phyloP scores from a whole-genome alignment of 1,140 invertebrate genomes.

The Choristoneura fumiferana region DNA sequence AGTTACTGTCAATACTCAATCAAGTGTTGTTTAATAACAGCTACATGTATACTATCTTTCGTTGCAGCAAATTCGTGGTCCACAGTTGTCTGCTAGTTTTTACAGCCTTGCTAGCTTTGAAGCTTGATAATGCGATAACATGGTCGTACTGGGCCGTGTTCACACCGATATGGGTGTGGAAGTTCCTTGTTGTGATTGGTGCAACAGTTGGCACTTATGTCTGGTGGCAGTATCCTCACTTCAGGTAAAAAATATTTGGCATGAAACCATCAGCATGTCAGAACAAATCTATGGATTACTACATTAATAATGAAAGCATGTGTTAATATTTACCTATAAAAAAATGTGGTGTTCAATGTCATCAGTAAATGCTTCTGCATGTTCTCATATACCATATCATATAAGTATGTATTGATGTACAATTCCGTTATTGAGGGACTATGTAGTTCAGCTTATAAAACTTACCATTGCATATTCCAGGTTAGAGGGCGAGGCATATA shows the following conservation, averaged over 20 bases:
- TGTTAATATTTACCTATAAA: background rate
- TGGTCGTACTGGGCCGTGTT: slow-evolving; percentile 98
- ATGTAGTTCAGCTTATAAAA: too few species aligned
- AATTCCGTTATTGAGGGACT: too few species aligned
- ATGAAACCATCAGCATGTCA: too few species aligned
- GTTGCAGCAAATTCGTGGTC: slow-evolving; percentile 95
- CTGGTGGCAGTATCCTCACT: slow-evolving; percentile 97
- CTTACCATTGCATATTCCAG: slow-evolving; percentile 74
- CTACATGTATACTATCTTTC: slow-evolving; percentile 36
- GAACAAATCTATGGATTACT: too few species aligned
- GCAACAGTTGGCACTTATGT: slow-evolving; percentile 94
- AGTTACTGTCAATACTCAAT: slow-evolving; percentile 25
- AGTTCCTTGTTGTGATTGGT: slow-evolving; percentile 92
- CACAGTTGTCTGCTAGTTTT: slow-evolving; percentile 95
- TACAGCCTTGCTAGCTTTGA: slow-evolving; percentile 92
- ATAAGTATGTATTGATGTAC: too few species aligned
- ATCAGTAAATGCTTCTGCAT: background rate
- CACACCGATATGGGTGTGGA: slow-evolving; percentile 98
- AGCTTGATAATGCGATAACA: slow-evolving; percentile 90
- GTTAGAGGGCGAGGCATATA: slow-evolving; percentile 95
- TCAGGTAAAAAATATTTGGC: slow-evolving; percentile 81
- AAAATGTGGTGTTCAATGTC: background rate
- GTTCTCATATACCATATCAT: too few species aligned
- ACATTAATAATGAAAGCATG: too few species aligned
- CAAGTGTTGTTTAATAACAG: slow-evolving; percentile 26